These are phyloP conservation scores for Chloroclysta siterata DNA, from an alignment of 2,888 invertebrate species.

Conservation along the genomic window DNA sequence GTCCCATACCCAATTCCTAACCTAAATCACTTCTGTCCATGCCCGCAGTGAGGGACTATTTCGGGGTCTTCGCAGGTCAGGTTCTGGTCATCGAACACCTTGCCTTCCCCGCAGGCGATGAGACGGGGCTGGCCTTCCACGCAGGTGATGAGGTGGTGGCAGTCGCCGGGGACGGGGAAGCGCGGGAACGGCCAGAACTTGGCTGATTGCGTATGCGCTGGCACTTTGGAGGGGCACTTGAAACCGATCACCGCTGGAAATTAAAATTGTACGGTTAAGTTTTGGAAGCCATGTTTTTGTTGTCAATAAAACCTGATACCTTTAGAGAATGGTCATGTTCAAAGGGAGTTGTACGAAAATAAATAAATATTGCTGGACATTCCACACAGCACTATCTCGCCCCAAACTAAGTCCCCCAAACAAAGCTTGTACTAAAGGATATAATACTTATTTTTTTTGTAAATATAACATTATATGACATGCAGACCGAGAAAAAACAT, in stretches of 20 bases:
- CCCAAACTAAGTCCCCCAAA: too few relatives aligned
- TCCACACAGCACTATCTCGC: too few relatives aligned
- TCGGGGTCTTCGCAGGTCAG: slow-evolving; percentile 94
- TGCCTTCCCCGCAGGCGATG: slow-evolving; percentile 94
- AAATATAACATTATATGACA: too few relatives aligned
- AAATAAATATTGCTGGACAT: too few relatives aligned
- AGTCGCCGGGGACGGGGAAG: slow-evolving; percentile 94
- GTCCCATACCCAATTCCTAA: slow-evolving; percentile 1
- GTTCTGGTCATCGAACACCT: slow-evolving; percentile 93
- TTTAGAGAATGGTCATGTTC: too few relatives aligned
- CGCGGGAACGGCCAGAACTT: slow-evolving; percentile 97
- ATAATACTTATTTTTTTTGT: too few relatives aligned
- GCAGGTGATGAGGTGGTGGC: slow-evolving; percentile 94
- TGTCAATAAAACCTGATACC: too few relatives aligned
- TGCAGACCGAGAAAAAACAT: too few relatives aligned
- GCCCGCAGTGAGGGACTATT: slow-evolving; percentile 76
- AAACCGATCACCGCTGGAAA: slow-evolving; percentile 93
- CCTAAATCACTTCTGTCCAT: slow-evolving; percentile 58
- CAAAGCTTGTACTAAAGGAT: too few relatives aligned
- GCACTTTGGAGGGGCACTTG: slow-evolving; percentile 94
- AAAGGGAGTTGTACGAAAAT: too few relatives aligned
- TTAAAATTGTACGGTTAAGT: slow-evolving; percentile 18
- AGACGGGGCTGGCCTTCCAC: slow-evolving; percentile 95
- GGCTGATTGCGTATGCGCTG: slow-evolving; percentile 91
- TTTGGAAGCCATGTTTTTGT: too few relatives aligned